phyloP scores from a whole-genome alignment of 2,797 vertebrate genomes.

The Heliangelus exortis region DNA sequence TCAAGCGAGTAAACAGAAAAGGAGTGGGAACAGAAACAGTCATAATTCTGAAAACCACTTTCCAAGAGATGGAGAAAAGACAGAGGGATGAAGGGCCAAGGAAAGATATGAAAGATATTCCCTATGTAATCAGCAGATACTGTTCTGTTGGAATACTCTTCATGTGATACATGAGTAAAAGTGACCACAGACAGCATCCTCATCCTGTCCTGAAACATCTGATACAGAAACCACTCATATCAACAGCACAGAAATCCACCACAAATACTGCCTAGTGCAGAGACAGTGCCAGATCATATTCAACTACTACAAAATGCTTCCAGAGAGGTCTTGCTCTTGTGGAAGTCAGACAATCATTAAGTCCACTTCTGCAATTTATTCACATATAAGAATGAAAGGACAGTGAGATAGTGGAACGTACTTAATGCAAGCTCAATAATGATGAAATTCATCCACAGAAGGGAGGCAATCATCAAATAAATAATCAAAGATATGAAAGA shows the following conservation, averaged over 20 bases:
- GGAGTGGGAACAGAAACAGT: background rate
- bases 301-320: background rate
- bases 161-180: background rate
- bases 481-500: background rate
- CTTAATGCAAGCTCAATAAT: background rate
- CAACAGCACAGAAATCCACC: background rate
- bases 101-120: background rate
- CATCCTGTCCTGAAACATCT: background rate
- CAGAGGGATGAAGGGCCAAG: background rate
- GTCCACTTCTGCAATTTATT: background rate
- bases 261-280: background rate
- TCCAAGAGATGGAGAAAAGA: background rate
- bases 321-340: background rate
- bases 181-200: background rate
- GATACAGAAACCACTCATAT: background rate
- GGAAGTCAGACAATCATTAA: background rate
- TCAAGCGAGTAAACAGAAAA: background rate
- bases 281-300: background rate
- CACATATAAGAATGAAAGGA: background rate
- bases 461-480: background rate
- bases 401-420: background rate
- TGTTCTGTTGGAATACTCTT: background rate
- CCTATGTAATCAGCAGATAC: fast-evolving
- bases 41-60: background rate
- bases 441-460: background rate